A percentile compares a stretch with the other conserved stretches of the same genome.
Conservation (phyloP, 1,140 invertebrate genomes). For the Potamilus streckersoni region DNA sequence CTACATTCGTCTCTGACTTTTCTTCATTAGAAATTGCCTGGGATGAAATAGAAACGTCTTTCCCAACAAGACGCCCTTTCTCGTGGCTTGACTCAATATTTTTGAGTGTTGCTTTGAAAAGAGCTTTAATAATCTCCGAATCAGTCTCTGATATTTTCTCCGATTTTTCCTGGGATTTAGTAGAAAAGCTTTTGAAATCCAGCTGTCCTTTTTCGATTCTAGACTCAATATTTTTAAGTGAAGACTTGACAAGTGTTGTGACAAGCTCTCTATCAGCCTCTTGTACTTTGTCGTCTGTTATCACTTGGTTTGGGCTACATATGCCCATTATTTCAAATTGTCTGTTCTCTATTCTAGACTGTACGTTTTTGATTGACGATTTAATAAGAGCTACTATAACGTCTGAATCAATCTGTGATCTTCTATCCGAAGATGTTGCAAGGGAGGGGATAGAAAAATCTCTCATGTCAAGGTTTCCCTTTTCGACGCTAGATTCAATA, state of each 20-base stretch:
- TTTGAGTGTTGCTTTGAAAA: slow-evolving; percentile 17
- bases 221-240: no score
- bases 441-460: slow-evolving; percentile 15
- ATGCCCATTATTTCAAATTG: no score
- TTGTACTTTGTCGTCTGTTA: slow-evolving; percentile 8
- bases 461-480: slow-evolving; percentile 4
- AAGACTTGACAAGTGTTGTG: no score
- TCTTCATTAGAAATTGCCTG: slow-evolving; percentile 17
- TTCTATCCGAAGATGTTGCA: slow-evolving; percentile 13
- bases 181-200: no score
- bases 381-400: no score
- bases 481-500: slow-evolving; percentile 21
- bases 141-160: slow-evolving; percentile 3
- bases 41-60: slow-evolving; percentile 9
- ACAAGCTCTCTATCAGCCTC: no score
- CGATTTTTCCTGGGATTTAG: background rate
- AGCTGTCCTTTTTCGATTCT: no score
- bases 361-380: no score
- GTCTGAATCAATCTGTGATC: no score
- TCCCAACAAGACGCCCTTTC: slow-evolving; percentile 8
- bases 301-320: background rate
- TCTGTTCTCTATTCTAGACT: no score
- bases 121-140: slow-evolving; percentile 3
- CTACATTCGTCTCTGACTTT: no score
- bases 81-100: slow-evolving; percentile 22